Evolutionary conservation across 2,888 invertebrate genomes (phyloP), one percentile per base, ranked within the genome.

Genomic region (Eristalis pertinax): DNA sequence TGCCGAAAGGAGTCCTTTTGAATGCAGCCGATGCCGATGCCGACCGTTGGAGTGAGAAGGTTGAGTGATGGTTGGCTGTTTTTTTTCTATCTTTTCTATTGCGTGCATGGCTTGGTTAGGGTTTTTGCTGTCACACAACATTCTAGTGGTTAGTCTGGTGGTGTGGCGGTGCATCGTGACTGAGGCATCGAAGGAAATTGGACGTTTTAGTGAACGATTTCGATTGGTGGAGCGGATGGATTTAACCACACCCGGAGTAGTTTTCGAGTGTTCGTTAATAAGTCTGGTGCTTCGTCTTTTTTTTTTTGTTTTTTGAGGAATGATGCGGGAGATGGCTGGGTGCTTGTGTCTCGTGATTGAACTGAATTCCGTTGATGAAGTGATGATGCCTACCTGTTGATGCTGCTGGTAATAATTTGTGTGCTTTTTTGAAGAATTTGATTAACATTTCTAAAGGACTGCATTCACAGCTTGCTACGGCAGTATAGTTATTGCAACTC

Each of bases 31-130:
- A 41, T 38, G 29, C 22, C 15, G 19, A 41, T 26, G 60, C 41
- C 60, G 67, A 32, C 72, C n/a, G 29, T 63, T 74, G 68, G 74
- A 62, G 62, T 68, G 67, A 68, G 73, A 43, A 41, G 67, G 60
- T 8, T 60, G 22, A 13, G 60, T 24, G 11, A 24, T 22, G 60
- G 7, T 2, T 10, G 1, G 19, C 5, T 2, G 2, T 24, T 24
- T 22, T 26, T 24, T 60, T 60, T 60, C 15, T 24, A 2, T 24
- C 4, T 26, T 60, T 69, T 62, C 15, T 58, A 43, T 69, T 74
- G 81, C 80, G 69, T 74, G 81, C 80, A 67, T 74, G 69, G 64
- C 74, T 68, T 29, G 56, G 62, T 38, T n/a, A n/a, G 41, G 65
- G 38, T 50, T 50, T 50, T 50, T 50, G 8, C 50, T 19, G 19